Base-by-base conservation (phyloP, 2,113 vertebrate species). In the Dasyprocta punctata region DNA sequence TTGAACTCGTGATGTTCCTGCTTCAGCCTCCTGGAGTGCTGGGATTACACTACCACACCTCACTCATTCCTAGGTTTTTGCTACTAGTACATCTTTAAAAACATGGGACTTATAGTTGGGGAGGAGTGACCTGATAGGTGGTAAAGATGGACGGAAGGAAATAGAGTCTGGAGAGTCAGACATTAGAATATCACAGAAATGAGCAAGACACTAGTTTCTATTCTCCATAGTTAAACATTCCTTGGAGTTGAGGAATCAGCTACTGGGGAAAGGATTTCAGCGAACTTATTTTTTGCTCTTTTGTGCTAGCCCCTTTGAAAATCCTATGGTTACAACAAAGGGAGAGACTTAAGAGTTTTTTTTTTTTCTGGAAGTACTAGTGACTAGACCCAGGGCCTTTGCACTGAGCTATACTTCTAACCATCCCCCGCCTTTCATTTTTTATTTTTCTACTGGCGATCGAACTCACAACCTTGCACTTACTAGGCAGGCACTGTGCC, bases 171-270 rank as follows among this genome's bases (percentile, higher is more conserved):
- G 24, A 77, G 47, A 88, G 73, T 30, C 14, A 90, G 73, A 92
- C 38, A 89, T 73, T 52, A 93, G 61, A 95, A 41, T 54, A 8
- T 63, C 24, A 75, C 28, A 94, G 81, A 96, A 87, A 86, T 85
- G 58, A 54, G 56, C 14, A 90, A 17, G 20, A 84, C 60, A 89
- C 20, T 33, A 33, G 47, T 49, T 95, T 94, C 49, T 87, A 44
- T 69, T 87, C 78, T 33, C 69, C 71, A 86, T 30, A 93, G 67
- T 26, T 75, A 91, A 81, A 92, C 22, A 69, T 80, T 93, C 33
- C 49, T 49, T 93, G 54, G 49, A 91, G 65, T 81, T 97, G 8
- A 83, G 49, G 52, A 93, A 89, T 94, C 80, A 91, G 63, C 82
- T 83, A 94, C 78, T 61, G 78, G 11, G 38, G 44, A 38, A 85